Conservation (phyloP, 2,797 vertebrate species). For the Sebastes variabilis region DNA sequence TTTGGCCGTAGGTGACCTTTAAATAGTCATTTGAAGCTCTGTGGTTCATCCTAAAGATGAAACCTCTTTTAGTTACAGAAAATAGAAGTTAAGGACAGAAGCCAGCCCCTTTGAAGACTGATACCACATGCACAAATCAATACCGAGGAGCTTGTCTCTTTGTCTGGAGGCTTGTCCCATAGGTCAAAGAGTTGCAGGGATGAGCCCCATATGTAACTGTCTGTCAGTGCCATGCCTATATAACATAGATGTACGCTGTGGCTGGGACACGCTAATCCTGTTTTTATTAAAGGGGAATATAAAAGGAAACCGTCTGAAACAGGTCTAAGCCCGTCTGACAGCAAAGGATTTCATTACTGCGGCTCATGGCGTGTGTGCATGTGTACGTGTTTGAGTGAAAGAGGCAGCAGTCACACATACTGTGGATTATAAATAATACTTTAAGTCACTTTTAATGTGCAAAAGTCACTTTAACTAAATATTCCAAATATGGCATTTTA, state of each 20-base stretch:
- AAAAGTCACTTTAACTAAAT: slow-evolving; percentile 2
- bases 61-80: background rate
- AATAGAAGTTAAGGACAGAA: background rate
- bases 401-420: background rate
- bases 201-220: slow-evolving; percentile 39
- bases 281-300: slow-evolving; percentile 80
- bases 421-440: slow-evolving; percentile 9
- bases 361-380: slow-evolving; percentile 1
- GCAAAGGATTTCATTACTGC: slow-evolving; percentile 69
- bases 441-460: slow-evolving; percentile 1
- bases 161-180: slow-evolving; percentile 29
- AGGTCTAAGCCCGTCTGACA: slow-evolving; percentile 64
- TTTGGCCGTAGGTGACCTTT: background rate
- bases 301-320: slow-evolving; percentile 70
- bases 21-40: background rate
- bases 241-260: slow-evolving; percentile 44
- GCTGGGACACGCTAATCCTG: slow-evolving; percentile 64
- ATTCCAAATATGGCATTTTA: background rate
- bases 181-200: slow-evolving; percentile 18
- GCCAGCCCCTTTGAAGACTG: background rate
- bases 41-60: background rate
- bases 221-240: slow-evolving; percentile 38
- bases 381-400: background rate
- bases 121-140: slow-evolving; percentile 37
- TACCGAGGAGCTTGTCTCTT: slow-evolving; percentile 21